Conservation (phyloP, 2,888 invertebrate genomes). For the Selenia dentaria region DNA sequence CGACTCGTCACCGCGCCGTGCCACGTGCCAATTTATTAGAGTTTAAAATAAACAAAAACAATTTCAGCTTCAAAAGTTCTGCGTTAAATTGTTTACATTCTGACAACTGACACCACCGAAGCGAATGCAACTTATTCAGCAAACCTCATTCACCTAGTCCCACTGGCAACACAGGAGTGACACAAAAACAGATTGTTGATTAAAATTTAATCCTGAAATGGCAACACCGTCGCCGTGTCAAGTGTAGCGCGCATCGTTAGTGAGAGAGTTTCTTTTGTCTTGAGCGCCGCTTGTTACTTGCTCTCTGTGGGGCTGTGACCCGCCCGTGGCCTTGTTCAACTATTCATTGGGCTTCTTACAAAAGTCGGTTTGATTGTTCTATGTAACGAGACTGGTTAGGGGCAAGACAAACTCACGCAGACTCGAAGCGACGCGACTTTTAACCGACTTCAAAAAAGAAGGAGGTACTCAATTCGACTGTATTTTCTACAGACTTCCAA, state of each 20-base stretch:
- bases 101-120: background rate
- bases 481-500: no score
- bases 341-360: constrained; percentile 61
- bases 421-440: no score
- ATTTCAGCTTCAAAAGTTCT: no score
- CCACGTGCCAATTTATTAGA: no score
- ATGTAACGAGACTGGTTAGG: constrained; percentile 4
- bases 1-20: no score
- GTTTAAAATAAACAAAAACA: no score
- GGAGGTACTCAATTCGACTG: no score
- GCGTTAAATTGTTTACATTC: background rate
- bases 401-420: no score
- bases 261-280: constrained; percentile 70
- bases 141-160: constrained; percentile 5
- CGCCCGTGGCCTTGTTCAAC: constrained; percentile 61
- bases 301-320: constrained; percentile 53
- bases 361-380: constrained; percentile 14
- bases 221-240: constrained; percentile 45
- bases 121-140: background rate
- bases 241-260: constrained; percentile 67
- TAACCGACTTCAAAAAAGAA: no score
- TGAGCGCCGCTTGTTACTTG: constrained; percentile 63
- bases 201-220: constrained; percentile 40
- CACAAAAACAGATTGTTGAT: constrained; percentile 37
- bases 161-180: constrained; percentile 21